Percentiles rank a stretch among this genome's conserved stretches.
phyloP scores from a whole-genome alignment of 2,888 invertebrate species.

The Cantharis rufa region DNA sequence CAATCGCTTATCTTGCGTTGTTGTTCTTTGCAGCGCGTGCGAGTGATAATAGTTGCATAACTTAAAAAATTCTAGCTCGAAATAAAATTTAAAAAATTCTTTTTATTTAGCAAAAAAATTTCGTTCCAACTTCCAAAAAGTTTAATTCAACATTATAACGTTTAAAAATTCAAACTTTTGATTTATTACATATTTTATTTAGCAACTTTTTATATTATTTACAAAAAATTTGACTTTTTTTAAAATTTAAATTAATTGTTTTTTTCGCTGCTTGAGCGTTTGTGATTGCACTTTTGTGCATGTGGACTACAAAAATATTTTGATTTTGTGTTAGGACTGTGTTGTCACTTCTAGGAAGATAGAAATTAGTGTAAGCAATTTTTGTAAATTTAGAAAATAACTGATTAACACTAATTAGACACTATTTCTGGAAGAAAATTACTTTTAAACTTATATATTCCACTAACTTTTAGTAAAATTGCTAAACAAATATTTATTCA shows the following conservation, averaged over 20 bases:
- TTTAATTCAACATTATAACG: not conserved
- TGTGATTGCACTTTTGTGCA: not conserved
- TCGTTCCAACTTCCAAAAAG: not conserved
- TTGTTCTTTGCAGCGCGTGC: conserved; percentile 9
- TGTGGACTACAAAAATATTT: not conserved
- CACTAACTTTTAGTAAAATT: not conserved
- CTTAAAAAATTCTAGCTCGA: not conserved
- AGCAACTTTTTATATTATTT: not conserved
- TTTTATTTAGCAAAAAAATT: not conserved
- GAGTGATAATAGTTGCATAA: not conserved
- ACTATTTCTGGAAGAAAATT: not conserved
- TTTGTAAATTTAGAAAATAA: not conserved
- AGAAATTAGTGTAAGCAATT: not conserved
- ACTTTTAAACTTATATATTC: not conserved
- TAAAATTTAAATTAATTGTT: not conserved
- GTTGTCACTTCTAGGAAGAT: not conserved
- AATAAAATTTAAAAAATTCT: not conserved
- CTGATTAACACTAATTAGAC: not conserved
- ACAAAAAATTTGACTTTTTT: not conserved
- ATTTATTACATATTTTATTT: not conserved
- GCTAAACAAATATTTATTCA: not conserved
- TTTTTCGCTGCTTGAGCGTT: not conserved
- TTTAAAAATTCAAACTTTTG: not conserved
- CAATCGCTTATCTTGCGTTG: conserved; percentile 13
- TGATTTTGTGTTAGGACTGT: not conserved